Evolutionary conservation across 2,888 invertebrate genomes (phyloP), one percentile per base, ranked within the genome.

Genomic region (Cheilosia variabilis): DNA sequence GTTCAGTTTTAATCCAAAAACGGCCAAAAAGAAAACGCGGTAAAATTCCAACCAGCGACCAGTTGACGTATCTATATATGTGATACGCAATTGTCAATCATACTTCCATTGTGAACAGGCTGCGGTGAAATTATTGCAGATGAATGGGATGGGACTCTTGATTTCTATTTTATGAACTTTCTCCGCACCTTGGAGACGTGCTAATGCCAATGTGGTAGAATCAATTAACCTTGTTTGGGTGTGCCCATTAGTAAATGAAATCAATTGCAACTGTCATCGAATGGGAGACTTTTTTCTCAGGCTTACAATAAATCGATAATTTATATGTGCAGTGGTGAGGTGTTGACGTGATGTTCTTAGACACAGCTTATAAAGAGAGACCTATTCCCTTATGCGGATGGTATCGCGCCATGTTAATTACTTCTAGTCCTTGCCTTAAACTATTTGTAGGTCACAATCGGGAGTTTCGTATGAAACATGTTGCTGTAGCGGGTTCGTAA

Each of bases 11-110:
- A 41, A 19, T 57, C 53, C 50, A 6, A 62, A 80, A 63, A 68
- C 31, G 80, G 80, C 63, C 52, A 57, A 68, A 75, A 63, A 63
- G 80, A 80, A 80, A 80, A 75, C 55, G 68, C 37, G 22, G n/a
- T 24, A 37, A 43, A 55, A n/a, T 13, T 37, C 37, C 37, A 13
- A 13, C 45, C 50, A 65, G 31, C n/a, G n/a, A n/a, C n/a, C n/a
- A n/a, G 34, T 34, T 19, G 13, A 52, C 22, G 31, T 47, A 19
- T 43, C 43, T n/a, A 2, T 43, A 45, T 24, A 55, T 50, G 47
- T 77, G 79, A 52, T 60, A 66, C 72, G 37, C 58, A 65, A 72
- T 53, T 72, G 79, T 72, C 72, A 71, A 50, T 58, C 31, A 58
- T 52, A 50, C 57, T 58, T 37, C 17, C 27, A 47, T 37, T 19